Conservation (phyloP, 2,888 invertebrate species). For the Agonopterix subpropinquella region DNA sequence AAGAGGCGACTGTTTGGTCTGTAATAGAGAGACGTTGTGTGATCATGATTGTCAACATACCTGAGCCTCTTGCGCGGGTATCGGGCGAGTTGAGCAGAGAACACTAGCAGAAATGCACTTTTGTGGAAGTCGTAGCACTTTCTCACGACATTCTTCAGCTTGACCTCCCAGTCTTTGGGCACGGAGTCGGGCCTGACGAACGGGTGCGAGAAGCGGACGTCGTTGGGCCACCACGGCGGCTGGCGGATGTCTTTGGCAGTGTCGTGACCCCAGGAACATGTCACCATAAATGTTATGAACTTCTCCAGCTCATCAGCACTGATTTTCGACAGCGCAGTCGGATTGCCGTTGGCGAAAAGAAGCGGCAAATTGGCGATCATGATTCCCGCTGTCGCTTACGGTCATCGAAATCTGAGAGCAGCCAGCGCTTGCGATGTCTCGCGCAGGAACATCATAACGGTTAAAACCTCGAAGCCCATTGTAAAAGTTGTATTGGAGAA, state of each 20-base stretch:
- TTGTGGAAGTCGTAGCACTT: conserved; percentile 83
- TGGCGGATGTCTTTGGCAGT: conserved; percentile 73
- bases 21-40: conserved; percentile 83
- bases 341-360: conserved; percentile 82
- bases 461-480: conserved; percentile 44
- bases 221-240: conserved; percentile 83
- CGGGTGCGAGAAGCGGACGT: conserved; percentile 79
- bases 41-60: conserved; percentile 83
- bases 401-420: conserved; percentile 60
- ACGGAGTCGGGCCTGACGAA: conserved; percentile 68
- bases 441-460: conserved; percentile 47
- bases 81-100: conserved; percentile 81
- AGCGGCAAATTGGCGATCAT: conserved; percentile 85
- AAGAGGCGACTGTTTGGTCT: conserved; percentile 78
- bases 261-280: conserved; percentile 82
- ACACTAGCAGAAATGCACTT: conserved; percentile 81
- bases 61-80: conserved; percentile 78
- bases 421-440: conserved; percentile 59
- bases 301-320: conserved; percentile 78
- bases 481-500: conserved; percentile 19
- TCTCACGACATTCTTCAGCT: conserved; percentile 79
- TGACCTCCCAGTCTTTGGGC: conserved; percentile 74
- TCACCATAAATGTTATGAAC: conserved; percentile 85
- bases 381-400: conserved; percentile 53
- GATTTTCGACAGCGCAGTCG: conserved; percentile 79